Percentiles rank a stretch among this genome's conserved stretches.
These are phyloP conservation scores for Theristicus caerulescens DNA, from an alignment of 2,113 vertebrate species.

Conservation along the genomic window DNA sequence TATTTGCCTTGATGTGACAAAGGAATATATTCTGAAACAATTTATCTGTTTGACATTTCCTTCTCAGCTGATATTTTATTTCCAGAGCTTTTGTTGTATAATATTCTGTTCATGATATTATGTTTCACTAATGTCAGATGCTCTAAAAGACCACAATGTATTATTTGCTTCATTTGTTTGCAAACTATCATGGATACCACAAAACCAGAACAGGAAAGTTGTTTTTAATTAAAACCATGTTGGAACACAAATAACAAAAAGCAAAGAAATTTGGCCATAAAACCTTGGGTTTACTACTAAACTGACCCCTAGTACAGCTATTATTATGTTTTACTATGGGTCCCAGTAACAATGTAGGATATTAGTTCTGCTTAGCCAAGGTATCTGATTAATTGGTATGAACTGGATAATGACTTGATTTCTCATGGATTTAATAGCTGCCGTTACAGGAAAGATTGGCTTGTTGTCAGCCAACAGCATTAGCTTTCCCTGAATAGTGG, in stretches of 20 bases:
- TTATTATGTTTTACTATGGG: constrained; percentile 19
- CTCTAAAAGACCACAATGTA: not conserved
- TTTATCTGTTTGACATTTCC: not conserved
- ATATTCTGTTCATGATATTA: not conserved
- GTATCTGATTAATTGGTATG: constrained; percentile 53
- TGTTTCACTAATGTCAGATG: not conserved
- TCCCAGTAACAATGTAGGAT: not conserved
- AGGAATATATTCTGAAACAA: not conserved
- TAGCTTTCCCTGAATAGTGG: constrained; percentile 27
- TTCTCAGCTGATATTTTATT: not conserved
- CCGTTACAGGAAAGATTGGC: constrained; percentile 45
- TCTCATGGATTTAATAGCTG: constrained; percentile 21
- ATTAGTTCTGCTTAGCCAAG: constrained; percentile 40
- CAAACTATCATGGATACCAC: not conserved
- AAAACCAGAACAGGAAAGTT: constrained; percentile 7
- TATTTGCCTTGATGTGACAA: not conserved
- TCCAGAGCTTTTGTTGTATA: not conserved
- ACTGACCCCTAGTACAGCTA: not conserved
- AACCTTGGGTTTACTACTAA: not conserved
- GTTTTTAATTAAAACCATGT: constrained; percentile 1
- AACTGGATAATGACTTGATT: constrained; percentile 53
- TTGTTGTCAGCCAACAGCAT: constrained; percentile 45
- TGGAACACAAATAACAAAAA: not conserved
- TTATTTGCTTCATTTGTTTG: not conserved
- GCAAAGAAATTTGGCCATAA: not conserved